Evolutionary conservation across 2,797 vertebrate genomes (phyloP).

Genomic region (Pangasius sanitwongsei): DNA sequence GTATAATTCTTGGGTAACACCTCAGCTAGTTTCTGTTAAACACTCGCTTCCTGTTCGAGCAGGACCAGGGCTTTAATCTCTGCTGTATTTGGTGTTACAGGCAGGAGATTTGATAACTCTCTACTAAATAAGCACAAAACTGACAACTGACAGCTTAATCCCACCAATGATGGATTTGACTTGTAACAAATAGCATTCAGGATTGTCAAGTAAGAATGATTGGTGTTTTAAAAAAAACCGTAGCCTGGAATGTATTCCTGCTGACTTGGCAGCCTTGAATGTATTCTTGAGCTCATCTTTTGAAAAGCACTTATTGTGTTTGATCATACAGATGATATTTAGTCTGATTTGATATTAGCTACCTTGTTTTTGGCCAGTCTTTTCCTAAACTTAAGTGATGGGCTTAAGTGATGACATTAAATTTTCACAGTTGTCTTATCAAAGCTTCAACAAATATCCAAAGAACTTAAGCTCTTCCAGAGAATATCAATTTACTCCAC

Average conservation of each 20-base stretch:
- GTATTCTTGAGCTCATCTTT: not conserved
- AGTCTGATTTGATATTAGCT: not conserved
- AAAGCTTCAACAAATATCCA: not conserved
- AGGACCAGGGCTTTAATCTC: not conserved
- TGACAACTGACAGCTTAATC: not conserved
- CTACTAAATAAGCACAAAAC: not conserved
- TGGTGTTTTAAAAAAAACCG: not conserved
- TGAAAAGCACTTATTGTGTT: not conserved
- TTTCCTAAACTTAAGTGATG: too few relatives aligned
- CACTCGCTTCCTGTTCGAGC: constrained; percentile 9
- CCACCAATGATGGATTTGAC: not conserved
- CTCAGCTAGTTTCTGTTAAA: constrained; percentile 2
- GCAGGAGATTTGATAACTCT: not conserved
- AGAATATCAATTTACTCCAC: not conserved
- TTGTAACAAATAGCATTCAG: not conserved
- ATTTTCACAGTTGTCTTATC: not conserved
- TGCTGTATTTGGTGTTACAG: not conserved
- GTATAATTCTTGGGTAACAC: constrained; percentile 19
- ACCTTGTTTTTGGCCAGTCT: not conserved
- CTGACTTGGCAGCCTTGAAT: not conserved
- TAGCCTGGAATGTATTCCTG: not conserved
- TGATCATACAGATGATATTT: not conserved
- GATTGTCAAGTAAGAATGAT: not conserved
- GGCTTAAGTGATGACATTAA: not conserved
- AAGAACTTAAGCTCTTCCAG: not conserved